Base-by-base conservation (phyloP, 2,113 vertebrate species). In the Anoura caudifer region DNA sequence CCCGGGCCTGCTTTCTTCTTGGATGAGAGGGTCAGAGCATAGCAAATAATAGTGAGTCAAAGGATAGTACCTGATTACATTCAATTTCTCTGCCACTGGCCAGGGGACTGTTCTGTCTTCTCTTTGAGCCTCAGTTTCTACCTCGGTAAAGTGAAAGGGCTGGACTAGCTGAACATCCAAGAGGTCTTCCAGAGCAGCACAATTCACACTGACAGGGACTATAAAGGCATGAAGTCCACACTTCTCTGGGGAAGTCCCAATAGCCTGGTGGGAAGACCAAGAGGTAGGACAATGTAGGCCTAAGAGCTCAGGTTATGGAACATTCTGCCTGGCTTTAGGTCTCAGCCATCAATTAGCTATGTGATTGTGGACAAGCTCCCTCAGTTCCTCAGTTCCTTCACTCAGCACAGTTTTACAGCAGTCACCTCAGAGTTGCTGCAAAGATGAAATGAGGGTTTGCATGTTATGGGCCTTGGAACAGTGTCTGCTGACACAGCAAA, bases 71-170 rank as follows among this genome's bases (percentile, higher is more conserved):
- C n/a, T 33, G 52, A 47, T n/a, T 93, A 50, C 0, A 0, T 33
- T 79, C 59, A 4, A 1, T 28, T 81, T 61, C 85, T 76, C 52
- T 56, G 61, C 54, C 33, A 17, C 54, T 36, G n/a, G 33, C 14
- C 47, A 20, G 52, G 84, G 31, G 3, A 28, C 15, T 28, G 79
- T 11, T 12, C 1, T 72, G 67, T 83, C 20, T 61, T 41, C 56
- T 38, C 65, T 88, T 28, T 36, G 22, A 81, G 16, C 33, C 54
- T 88, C 80, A 7, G 28, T 87, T 93, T 70, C 92, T 88, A 20
- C 28, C n/a, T n/a, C 0, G 73, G 76, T 61, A 43, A 92, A 87
- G 22, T 65, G 76, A 90, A 77, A 79, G 33, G 20, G 9, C 47
- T 77, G n/a, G 14, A 54, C 63, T 19, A 45, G 65, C n/a, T 56